These are phyloP conservation scores for Acanthisitta chloris DNA, from an alignment of 2,113 vertebrate species.

Conservation along the genomic window DNA sequence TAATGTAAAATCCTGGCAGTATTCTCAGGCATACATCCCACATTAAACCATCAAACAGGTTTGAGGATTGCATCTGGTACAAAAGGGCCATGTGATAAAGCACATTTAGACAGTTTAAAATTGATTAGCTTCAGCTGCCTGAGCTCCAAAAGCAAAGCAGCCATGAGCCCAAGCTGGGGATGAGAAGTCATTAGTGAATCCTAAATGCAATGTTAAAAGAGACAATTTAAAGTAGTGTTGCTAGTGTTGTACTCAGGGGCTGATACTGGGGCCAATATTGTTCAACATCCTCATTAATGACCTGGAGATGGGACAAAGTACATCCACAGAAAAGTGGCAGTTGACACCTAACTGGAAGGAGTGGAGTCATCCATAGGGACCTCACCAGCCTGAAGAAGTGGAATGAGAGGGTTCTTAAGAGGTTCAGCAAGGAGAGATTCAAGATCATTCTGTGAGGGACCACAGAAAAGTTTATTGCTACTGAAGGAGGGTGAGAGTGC, in stretches of 20 bases:
- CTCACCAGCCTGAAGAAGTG: background rate
- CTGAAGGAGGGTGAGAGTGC: background rate
- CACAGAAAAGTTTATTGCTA: background rate
- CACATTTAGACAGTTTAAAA: background rate
- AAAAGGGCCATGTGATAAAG: background rate
- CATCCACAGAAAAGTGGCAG: background rate
- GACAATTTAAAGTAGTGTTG: background rate
- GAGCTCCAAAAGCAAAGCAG: background rate
- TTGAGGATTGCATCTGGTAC: background rate
- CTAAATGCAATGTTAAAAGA: background rate
- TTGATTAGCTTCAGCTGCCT: background rate
- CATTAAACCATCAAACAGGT: background rate
- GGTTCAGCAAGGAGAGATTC: background rate
- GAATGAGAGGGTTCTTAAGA: background rate
- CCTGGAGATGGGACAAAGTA: background rate
- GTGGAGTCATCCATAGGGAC: no score
- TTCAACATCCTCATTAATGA: background rate
- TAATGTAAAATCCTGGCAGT: background rate
- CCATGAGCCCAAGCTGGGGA: background rate
- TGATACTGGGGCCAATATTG: background rate
- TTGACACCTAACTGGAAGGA: background rate
- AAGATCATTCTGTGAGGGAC: background rate
- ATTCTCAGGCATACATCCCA: background rate
- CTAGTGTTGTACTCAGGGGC: background rate
- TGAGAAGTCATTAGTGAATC: background rate